Evolutionary conservation across 1,140 invertebrate species (phyloP), one percentile per base, ranked within the genome.

Genomic region (Drosophila orena): DNA sequence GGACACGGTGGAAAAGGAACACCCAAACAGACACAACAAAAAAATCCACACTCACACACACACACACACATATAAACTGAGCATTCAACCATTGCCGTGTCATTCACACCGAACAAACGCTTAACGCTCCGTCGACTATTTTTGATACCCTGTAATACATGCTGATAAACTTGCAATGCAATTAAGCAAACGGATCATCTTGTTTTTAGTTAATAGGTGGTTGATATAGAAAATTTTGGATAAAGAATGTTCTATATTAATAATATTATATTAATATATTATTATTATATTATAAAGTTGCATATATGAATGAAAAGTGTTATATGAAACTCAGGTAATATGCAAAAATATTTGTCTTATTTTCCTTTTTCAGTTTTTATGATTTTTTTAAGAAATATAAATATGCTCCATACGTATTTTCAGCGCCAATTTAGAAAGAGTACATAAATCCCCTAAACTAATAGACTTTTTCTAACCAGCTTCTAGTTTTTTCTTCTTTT

Each of bases 101-200:
- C 84, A 88, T 89, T 86, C 84, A 89, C 83, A 86, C 84, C 60
- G 69, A 53, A 60, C 69, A 44, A 55, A 72, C 24, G 49, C 57
- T 60, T 71, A 62, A 38, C 58, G 37, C 49, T 59, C 7, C n/a
- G n/a, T 11, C 8, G n/a, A 34, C 47, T 62, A 14, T n/a, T 35
- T 64, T 62, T 0, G 0, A 49, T 64, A 34, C 62, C 24, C 35
- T 66, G 0, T 11, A 27, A 27, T 8, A 30, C 30, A 30, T 30
- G 30, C 30, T 30, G 27, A 8, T 30, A 30, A 10, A 10, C 30
- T 30, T 8, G 2, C 8, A 10, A 30, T 3, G 8, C 8, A 30
- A 8, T 10, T 0, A 30, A 30, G 30, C 8, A 7, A 30, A 8
- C 27, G 6, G 7, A 30, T 2, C 27, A 2, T 30, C 2, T 2